Percentiles rank a stretch among this genome's conserved stretches.
These are phyloP conservation scores for Drosophila triauraria DNA, from an alignment of 1,140 invertebrate genomes.

Conservation along the genomic window DNA sequence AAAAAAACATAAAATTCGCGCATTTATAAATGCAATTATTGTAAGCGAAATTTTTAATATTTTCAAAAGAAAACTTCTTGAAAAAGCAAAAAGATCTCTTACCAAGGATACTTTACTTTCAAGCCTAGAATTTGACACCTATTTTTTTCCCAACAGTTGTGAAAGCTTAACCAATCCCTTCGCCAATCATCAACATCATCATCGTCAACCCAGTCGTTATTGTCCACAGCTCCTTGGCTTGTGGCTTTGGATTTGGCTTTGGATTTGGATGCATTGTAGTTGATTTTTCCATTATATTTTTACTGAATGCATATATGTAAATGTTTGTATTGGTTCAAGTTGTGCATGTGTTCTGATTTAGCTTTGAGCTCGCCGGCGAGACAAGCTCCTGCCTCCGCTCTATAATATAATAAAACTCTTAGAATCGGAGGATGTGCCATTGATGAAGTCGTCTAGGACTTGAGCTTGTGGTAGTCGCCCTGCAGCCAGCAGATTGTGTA, in stretches of 20 bases:
- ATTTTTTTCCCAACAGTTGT: neutral
- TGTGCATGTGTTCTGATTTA: conserved; percentile 46
- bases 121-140: neutral
- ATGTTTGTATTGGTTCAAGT: conserved; percentile 29
- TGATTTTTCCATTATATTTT: conserved; percentile 51
- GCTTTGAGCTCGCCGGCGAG: conserved; percentile 15
- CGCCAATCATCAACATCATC: conserved; percentile 13
- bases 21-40: too few relatives aligned
- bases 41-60: too few relatives aligned
- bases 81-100: too few relatives aligned
- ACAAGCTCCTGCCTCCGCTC: conserved; percentile 4
- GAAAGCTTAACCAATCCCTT: conserved; percentile 3
- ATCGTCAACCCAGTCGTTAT: conserved; percentile 17
- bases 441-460: conserved; percentile 16
- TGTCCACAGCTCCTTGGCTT: conserved; percentile 22
- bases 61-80: too few relatives aligned
- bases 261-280: conserved; percentile 44
- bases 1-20: too few relatives aligned
- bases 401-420: conserved; percentile 19
- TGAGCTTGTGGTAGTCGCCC: conserved; percentile 44
- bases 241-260: conserved; percentile 12
- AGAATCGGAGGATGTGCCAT: neutral
- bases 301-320: conserved; percentile 33
- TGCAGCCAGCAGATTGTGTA: conserved; percentile 55
- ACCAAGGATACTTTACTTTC: neutral